Percentiles rank a stretch among this genome's conserved stretches.
Conservation (phyloP, 2,888 invertebrate species). For the Perdita meconis region DNA sequence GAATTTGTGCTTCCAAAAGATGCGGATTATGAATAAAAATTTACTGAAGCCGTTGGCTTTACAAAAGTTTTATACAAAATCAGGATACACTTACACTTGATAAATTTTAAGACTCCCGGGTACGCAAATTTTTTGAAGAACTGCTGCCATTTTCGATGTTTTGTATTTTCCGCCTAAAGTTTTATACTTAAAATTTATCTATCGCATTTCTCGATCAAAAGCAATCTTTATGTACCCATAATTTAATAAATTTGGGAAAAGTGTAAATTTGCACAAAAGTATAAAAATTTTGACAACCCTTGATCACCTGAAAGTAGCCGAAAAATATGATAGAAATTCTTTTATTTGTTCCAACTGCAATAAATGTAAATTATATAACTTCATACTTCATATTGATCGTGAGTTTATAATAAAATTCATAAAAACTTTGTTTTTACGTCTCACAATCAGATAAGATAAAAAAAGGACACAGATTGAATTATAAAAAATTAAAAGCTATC, state of each 20-base stretch:
- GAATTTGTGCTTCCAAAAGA: background rate
- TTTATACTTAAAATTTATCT: background rate
- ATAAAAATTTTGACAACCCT: conserved; percentile 20
- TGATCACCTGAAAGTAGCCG: background rate
- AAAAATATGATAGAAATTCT: background rate
- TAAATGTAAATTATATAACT: background rate
- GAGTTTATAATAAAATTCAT: too few relatives aligned
- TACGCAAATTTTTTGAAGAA: background rate
- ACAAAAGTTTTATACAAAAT: background rate
- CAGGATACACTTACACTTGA: conserved; percentile 4
- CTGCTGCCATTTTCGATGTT: conserved; percentile 22
- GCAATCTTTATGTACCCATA: background rate
- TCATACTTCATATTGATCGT: conserved; percentile 10
- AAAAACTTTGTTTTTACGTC: too few relatives aligned
- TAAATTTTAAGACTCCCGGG: background rate
- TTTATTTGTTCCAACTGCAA: conserved; percentile 33
- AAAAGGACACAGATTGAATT: too few relatives aligned
- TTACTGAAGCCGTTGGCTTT: background rate
- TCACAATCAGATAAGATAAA: too few relatives aligned
- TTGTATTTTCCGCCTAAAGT: background rate
- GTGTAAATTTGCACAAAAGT: background rate
- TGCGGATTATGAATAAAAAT: background rate
- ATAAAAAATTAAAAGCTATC: too few relatives aligned
- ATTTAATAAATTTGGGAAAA: conserved; percentile 6
- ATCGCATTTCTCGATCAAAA: background rate